Conservation (phyloP, 2,888 invertebrate species). For the Ariolimax columbianus region DNA sequence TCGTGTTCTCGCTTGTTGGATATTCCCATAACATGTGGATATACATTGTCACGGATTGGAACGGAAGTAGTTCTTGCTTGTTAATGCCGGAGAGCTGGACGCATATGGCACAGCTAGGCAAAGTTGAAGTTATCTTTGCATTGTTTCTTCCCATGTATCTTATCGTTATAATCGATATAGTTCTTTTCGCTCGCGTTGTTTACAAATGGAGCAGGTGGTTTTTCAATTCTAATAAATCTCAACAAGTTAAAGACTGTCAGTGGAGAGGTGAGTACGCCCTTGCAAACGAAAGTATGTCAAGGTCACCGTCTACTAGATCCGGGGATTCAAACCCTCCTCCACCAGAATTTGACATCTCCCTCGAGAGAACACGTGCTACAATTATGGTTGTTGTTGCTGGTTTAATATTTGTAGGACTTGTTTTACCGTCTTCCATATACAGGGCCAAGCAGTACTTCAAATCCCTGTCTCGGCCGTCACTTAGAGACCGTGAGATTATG, state of each 20-base stretch:
- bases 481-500: constrained; percentile 36
- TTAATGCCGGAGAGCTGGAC: constrained; percentile 63
- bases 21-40: constrained; percentile 58
- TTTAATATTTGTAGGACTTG: constrained; percentile 48
- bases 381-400: constrained; percentile 52
- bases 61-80: constrained; percentile 55
- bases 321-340: constrained; percentile 40
- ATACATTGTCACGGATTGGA: constrained; percentile 47
- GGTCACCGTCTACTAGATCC: constrained; percentile 35
- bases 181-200: constrained; percentile 28
- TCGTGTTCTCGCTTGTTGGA: constrained; percentile 57
- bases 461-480: constrained; percentile 6
- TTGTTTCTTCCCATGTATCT: constrained; percentile 61
- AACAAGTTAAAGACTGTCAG: constrained; percentile 4
- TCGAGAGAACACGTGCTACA: constrained; percentile 51
- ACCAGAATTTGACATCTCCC: constrained; percentile 48
- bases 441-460: constrained; percentile 47
- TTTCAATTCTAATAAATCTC: neutral
- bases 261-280: constrained; percentile 38
- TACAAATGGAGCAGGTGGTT: neutral
- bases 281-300: constrained; percentile 6
- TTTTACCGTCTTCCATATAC: constrained; percentile 52
- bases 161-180: constrained; percentile 48
- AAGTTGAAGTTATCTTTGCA: constrained; percentile 65
- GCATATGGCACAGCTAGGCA: constrained; percentile 63